Evolutionary conservation across 2,113 vertebrate species (phyloP).

Genomic region (Lepisosteus oculatus): DNA sequence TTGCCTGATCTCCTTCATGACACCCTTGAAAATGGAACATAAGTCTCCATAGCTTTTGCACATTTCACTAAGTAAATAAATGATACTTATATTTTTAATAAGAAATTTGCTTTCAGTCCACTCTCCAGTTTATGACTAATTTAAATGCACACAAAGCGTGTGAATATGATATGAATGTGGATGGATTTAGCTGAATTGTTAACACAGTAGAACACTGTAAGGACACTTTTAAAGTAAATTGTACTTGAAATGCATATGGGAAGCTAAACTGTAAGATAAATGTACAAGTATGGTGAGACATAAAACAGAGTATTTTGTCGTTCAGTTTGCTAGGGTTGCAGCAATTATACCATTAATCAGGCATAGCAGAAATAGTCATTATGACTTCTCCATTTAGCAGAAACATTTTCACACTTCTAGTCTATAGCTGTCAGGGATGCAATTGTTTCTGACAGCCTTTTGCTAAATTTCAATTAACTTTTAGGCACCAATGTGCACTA

Average conservation of each 20-base stretch:
- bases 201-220: too few species aligned
- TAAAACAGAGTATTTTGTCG: background rate
- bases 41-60: too few species aligned
- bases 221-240: too few species aligned
- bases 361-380: background rate
- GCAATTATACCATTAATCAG: background rate
- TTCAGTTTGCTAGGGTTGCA: background rate
- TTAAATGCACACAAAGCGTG: too few species aligned
- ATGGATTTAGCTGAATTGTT: too few species aligned
- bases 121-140: too few species aligned
- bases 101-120: too few species aligned
- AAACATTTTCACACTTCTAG: background rate
- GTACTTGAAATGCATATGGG: background rate
- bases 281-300: background rate
- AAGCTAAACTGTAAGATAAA: background rate
- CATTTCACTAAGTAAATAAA: too few species aligned
- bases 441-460: conserved; percentile 1
- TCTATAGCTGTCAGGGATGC: background rate
- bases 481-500: background rate
- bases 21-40: too few species aligned
- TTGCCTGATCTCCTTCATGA: too few species aligned
- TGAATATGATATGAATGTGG: too few species aligned
- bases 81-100: too few species aligned
- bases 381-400: background rate
- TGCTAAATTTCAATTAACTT: background rate